phyloP scores from a whole-genome alignment of 2,888 invertebrate genomes.

The Hirtodrosophila trivittata region DNA sequence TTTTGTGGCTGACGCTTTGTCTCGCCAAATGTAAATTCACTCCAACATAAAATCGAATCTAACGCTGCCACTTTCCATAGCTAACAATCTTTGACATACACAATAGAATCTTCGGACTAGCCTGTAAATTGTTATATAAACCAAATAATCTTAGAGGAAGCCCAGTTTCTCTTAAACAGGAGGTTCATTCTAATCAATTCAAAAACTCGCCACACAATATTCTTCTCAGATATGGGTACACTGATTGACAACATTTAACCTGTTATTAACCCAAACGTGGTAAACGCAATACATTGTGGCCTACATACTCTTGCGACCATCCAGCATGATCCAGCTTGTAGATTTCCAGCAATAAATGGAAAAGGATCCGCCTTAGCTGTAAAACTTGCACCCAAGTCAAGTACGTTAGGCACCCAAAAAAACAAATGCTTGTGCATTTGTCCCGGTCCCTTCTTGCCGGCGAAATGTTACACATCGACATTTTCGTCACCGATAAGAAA shows the following conservation, averaged over 20 bases:
- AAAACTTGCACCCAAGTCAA: too few species aligned
- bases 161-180: neutral
- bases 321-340: slow-evolving; percentile 5
- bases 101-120: neutral
- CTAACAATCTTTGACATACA: slow-evolving; percentile 2
- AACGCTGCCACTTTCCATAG: too few species aligned
- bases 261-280: neutral
- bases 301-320: slow-evolving; percentile 2
- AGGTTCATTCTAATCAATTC: too few species aligned
- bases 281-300: slow-evolving; percentile 8
- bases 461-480: slow-evolving; percentile 14
- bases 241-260: too few species aligned
- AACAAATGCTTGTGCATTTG: too few species aligned
- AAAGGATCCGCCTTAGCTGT: too few species aligned
- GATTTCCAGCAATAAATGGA: slow-evolving; percentile 18
- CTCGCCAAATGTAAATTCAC: slow-evolving; percentile 16
- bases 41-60: too few species aligned
- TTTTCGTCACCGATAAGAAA: slow-evolving; percentile 13
- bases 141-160: slow-evolving; percentile 14
- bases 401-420: slow-evolving; percentile 9
- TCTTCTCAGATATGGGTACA: too few species aligned
- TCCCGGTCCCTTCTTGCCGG: too few species aligned
- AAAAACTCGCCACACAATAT: too few species aligned
- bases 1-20: slow-evolving; percentile 20
- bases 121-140: slow-evolving; percentile 10